phyloP scores from a whole-genome alignment of 2,797 vertebrate genomes.

The Rhynchonycteris naso region DNA sequence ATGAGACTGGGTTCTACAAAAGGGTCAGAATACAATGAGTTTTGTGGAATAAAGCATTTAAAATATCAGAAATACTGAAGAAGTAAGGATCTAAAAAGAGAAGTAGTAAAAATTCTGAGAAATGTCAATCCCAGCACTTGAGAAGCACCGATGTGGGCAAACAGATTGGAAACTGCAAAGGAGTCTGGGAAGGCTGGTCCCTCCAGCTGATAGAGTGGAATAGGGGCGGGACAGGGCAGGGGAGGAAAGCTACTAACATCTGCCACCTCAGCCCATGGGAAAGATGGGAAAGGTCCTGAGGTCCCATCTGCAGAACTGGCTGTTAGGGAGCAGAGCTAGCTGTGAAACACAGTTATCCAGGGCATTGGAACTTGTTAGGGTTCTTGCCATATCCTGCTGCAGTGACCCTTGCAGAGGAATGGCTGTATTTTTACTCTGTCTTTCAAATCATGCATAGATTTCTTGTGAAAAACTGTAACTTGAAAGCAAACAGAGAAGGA shows the following conservation, averaged over 20 bases:
- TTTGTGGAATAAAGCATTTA: background rate
- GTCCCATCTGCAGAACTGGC: background rate
- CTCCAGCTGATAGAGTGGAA: background rate
- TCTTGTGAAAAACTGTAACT: background rate
- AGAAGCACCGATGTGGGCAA: background rate
- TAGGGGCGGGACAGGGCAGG: rapidly evolving
- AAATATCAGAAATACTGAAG: background rate
- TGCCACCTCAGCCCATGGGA: background rate
- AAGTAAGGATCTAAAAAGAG: background rate
- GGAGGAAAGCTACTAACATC: background rate
- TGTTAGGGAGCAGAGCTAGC: background rate
- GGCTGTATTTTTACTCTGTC: background rate
- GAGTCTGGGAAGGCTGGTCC: background rate
- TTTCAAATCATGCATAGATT: background rate
- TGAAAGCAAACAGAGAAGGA: background rate
- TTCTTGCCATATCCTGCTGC: background rate
- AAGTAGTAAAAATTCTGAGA: background rate
- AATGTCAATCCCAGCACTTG: background rate
- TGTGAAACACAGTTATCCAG: background rate
- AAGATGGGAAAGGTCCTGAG: background rate
- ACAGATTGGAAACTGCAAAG: background rate
- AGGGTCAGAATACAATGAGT: background rate
- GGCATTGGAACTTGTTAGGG: background rate
- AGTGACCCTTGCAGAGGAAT: background rate
- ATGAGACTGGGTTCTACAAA: background rate